Evolutionary conservation across 2,888 invertebrate species (phyloP), one percentile per base, ranked within the genome.

Genomic region (Lysandra bellargus): DNA sequence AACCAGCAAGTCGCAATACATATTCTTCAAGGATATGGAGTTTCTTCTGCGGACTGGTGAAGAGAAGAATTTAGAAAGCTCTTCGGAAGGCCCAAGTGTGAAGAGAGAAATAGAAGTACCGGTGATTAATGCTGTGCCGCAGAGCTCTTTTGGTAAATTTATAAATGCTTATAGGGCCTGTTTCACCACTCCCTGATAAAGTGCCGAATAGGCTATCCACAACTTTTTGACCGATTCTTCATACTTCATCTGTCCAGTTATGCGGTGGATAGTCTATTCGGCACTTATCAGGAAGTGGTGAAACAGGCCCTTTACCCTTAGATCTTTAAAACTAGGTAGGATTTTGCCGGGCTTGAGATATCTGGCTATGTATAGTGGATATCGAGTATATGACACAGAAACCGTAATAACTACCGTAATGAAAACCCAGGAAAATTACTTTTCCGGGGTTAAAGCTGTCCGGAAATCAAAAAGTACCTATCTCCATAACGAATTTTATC

Each of bases 1-100:
- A 44, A 83, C 84, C 3, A 85, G 84, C 79, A 86, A 82, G 77
- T 88, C 85, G 80, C 83, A 82, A 17, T 88, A 88, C 82, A 87
- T 88, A 17, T 88, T 88, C 82, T 88, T 85, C 84, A 86, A 87
- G 79, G 84, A 88, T 81, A 88, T 89, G 88, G 81, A 85, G 78
- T 89, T 86, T 82, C 82, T 88, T 72, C 81, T 84, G 78, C 87
- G 87, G 78, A 79, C 80, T 1, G 69, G 72, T 60, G 40, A 37
- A 17, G 72, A 80, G 69, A 12, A 12, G 12, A 9, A 6, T 7
- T 23, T 53, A 33, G 60, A 60, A 2, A 73, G 72, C 17, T 44
- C 72, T 12, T 23, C 4, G 23, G 14, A 75, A 81, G 53, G 61
- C 78, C 9, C 79, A 74, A 61, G 44, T 78, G 40, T 23, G 40